These are phyloP conservation scores for Caradrina clavipalpis DNA, from an alignment of 2,888 invertebrate genomes.

Conservation along the genomic window DNA sequence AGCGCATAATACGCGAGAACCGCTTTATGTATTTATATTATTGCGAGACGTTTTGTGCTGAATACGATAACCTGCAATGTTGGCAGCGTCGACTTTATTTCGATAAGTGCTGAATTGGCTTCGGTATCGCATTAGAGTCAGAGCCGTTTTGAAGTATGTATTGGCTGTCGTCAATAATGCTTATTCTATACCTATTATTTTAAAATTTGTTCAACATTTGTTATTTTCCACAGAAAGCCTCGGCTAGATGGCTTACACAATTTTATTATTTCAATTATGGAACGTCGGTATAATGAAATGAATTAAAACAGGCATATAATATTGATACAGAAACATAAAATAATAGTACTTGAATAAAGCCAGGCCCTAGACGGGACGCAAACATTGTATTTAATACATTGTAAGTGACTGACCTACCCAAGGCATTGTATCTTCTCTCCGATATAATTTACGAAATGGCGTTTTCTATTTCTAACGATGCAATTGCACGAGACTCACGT, in stretches of 20 bases:
- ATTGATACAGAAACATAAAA: slow-evolving; percentile 22
- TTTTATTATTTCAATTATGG: slow-evolving; percentile 43
- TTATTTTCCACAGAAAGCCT: slow-evolving; percentile 5
- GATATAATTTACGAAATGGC: slow-evolving; percentile 64
- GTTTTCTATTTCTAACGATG: slow-evolving; percentile 66
- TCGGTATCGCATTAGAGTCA: neutral
- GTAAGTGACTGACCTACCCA: slow-evolving; percentile 31
- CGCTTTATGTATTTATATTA: slow-evolving; percentile 1
- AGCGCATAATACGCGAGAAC: slow-evolving; percentile 11
- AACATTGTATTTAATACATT: slow-evolving; percentile 40
- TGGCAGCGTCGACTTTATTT: neutral
- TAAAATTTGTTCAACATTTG: slow-evolving; percentile 9
- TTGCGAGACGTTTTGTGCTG: slow-evolving; percentile 3
- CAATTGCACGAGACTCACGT: slow-evolving; percentile 60
- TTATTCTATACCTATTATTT: neutral
- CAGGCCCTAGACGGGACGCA: slow-evolving; percentile 6
- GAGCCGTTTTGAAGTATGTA: slow-evolving; percentile 5
- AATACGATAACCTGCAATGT: slow-evolving; percentile 1
- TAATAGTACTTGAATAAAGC: slow-evolving; percentile 26
- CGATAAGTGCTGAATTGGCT: neutral
- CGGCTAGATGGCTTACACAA: slow-evolving; percentile 13
- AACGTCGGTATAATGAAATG: slow-evolving; percentile 32
- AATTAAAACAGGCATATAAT: slow-evolving; percentile 30
- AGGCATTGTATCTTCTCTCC: slow-evolving; percentile 56
- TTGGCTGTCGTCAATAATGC: neutral